Evolutionary conservation across 2,113 vertebrate species (phyloP).

Genomic region (Passerina amoena): DNA sequence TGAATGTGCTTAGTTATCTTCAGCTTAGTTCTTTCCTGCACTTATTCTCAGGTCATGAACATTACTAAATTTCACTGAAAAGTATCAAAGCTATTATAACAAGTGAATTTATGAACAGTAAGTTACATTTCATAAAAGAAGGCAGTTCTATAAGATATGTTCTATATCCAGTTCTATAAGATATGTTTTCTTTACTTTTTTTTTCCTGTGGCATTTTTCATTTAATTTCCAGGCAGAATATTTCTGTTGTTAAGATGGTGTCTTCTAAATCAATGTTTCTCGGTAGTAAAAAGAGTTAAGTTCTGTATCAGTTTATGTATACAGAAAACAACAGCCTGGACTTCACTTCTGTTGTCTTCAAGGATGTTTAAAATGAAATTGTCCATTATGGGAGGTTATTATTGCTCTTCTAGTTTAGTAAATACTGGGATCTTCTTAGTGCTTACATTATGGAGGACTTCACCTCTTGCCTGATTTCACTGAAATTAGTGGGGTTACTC

Average conservation of each 20-base stretch:
- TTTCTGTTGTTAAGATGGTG: neutral
- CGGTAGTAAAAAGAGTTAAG: neutral
- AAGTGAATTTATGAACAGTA: neutral
- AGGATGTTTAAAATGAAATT: neutral
- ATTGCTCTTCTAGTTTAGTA: neutral
- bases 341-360: neutral
- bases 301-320: neutral
- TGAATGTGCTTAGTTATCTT: neutral
- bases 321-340: neutral
- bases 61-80: neutral
- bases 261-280: neutral
- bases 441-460: neutral
- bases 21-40: neutral
- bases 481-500: constrained; percentile 18
- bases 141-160: neutral
- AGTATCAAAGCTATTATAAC: neutral
- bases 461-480: neutral
- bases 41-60: neutral
- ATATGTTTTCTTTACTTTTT: neutral
- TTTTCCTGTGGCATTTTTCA: neutral
- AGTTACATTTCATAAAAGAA: neutral
- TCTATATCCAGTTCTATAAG: neutral
- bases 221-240: neutral
- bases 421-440: neutral
- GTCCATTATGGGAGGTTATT: neutral